Base-by-base conservation (phyloP, 2,113 vertebrate species). In the Equus przewalskii region DNA sequence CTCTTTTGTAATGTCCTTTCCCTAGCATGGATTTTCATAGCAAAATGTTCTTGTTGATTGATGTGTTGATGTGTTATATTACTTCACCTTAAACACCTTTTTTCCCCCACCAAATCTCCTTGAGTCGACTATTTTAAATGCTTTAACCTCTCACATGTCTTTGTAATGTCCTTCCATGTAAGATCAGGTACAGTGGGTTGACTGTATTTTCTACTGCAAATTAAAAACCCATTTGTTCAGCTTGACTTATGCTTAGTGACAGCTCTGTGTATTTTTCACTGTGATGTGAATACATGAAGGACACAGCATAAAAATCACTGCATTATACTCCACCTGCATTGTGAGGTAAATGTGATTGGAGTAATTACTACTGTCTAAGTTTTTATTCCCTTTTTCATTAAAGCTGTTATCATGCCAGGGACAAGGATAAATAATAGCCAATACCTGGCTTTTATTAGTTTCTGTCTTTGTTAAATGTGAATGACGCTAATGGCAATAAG, bases 201-300 rank as follows among this genome's bases (percentile, higher is more conserved):
- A 97, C 85, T 97, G 15, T 92, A 93, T 98, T 98, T 98, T 98
- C 96, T 82, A 95, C 88, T 96, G 56, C 97, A 98, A 99, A 98
- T 99, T 98, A 98, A 98, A 99, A 97, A 5, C 62, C 88, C 94
- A 98, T 98, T 99, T 0, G 11, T 98, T 99, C 97, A 98, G 93
- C 98, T 97, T 98, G 97, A 98, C 95, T 98, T 98, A 97, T 81
- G 90, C 72, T 98, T 98, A 97, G 86, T 98, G 98, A 98, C 98
- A 98, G 96, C 84, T 92, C 84, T 97, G 90, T 98, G 95, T 97
- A 94, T 97, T 97, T 98, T 97, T 98, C 95, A 92, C 80, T 98
- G 97, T 94, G 95, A 97, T 96, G 49, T 96, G 96, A 96, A 96
- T 97, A 98, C 81, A 97, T 97, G 97, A 98, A 99, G 96, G 95